These are phyloP conservation scores for Paracentrotus lividus DNA, from an alignment of 53 echinoderm and acorn worm species.

Conservation along the genomic window DNA sequence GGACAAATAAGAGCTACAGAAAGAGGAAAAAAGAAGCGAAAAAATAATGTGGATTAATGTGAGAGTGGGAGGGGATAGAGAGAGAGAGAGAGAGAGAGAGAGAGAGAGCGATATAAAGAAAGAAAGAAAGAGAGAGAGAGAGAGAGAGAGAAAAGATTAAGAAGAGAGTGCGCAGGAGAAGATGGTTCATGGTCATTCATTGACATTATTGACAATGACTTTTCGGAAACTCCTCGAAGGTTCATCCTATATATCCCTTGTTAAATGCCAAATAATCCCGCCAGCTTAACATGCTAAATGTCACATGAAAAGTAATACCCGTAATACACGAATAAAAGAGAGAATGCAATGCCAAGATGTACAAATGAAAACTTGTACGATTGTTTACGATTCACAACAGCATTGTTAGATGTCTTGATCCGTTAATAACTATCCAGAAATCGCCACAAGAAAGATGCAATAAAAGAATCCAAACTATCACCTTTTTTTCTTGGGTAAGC, in stretches of 20 bases:
- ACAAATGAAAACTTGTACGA: background rate
- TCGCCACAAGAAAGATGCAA: background rate
- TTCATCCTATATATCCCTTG: background rate
- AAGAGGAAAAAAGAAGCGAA: too few species aligned
- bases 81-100: background rate
- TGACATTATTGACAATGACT: background rate
- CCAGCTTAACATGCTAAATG: background rate
- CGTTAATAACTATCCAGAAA: background rate
- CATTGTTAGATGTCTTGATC: background rate
- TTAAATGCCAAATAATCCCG: background rate
- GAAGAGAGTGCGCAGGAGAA: background rate
- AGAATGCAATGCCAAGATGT: background rate
- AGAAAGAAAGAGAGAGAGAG: background rate
- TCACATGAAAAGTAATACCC: background rate
- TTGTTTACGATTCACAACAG: background rate
- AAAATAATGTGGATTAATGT: too few species aligned
- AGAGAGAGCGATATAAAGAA: background rate
- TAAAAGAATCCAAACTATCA: constrained; percentile 11
- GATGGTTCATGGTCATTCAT: background rate
- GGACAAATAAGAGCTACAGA: too few species aligned
- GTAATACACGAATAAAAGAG: background rate
- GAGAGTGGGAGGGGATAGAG: too few species aligned
- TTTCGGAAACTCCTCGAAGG: background rate
- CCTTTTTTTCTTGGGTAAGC: constrained; percentile 20
- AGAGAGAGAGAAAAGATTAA: background rate